phyloP scores from a whole-genome alignment of 1,140 invertebrate species.

The Tetraneura akinire region DNA sequence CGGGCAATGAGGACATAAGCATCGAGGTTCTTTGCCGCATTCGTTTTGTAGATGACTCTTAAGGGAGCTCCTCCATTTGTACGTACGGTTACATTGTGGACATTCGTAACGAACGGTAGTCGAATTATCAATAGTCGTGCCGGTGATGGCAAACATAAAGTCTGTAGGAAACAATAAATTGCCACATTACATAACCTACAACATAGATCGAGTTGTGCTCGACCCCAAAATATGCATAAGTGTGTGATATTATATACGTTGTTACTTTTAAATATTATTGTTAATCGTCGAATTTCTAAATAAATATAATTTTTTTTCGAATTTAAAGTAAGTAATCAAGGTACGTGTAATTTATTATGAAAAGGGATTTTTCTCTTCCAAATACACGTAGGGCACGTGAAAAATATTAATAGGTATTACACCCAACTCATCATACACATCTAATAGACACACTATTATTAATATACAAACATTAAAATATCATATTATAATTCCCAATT shows the following conservation, averaged over 20 bases:
- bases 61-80: conserved; percentile 66
- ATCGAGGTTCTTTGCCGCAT: conserved; percentile 56
- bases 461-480: too few relatives aligned
- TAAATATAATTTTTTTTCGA: too few relatives aligned
- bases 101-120: conserved; percentile 52
- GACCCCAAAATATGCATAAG: too few relatives aligned
- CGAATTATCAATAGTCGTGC: conserved; percentile 25
- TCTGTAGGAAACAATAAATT: conserved; percentile 46
- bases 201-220: conserved; percentile 33
- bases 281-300: too few relatives aligned
- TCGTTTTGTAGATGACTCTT: conserved; percentile 65
- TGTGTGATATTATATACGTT: too few relatives aligned
- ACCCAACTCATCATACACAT: neutral
- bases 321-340: too few relatives aligned
- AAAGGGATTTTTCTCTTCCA: too few relatives aligned
- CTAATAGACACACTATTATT: too few relatives aligned
- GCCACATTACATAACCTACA: conserved; percentile 16
- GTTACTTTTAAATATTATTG: too few relatives aligned
- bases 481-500: neutral
- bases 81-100: conserved; percentile 63
- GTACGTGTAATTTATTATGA: too few relatives aligned
- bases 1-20: conserved; percentile 60
- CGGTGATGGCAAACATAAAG: conserved; percentile 50
- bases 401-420: conserved; percentile 1
- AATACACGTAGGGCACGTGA: neutral